Percentiles rank a stretch among this genome's conserved stretches.
Evolutionary conservation across 2,797 vertebrate genomes (phyloP).

Genomic region (Philypnodon macrostomus): DNA sequence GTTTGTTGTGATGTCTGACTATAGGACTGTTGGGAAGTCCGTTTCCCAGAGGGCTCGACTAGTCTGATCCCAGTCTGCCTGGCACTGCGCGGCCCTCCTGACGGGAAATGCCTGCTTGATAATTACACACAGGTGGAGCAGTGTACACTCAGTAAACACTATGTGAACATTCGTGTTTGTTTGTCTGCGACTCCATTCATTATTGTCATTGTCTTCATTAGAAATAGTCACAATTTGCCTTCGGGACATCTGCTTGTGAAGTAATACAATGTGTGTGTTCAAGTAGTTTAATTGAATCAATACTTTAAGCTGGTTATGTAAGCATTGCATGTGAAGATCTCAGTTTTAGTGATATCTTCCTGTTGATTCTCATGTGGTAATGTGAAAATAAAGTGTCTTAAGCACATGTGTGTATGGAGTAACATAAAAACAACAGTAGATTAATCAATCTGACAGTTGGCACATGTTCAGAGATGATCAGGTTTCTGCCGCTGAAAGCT

Average conservation of each 20-base stretch:
- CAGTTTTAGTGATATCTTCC: conserved; percentile 19
- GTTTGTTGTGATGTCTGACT: conserved; percentile 26
- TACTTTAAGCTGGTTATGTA: conserved; percentile 7
- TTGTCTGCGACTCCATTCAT: conserved; percentile 32
- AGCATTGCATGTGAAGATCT: conserved; percentile 9
- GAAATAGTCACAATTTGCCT: background rate
- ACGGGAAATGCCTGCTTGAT: conserved; percentile 76
- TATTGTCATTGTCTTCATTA: conserved; percentile 38
- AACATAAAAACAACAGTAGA: conserved; percentile 38
- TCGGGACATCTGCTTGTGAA: background rate
- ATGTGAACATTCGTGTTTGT: conserved; percentile 47
- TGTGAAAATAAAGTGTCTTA: conserved; percentile 6
- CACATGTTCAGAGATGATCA: conserved; percentile 38
- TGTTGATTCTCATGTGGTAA: conserved; percentile 7
- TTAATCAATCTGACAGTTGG: conserved; percentile 48
- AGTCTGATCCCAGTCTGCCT: conserved; percentile 61
- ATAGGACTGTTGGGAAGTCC: conserved; percentile 46
- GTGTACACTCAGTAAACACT: conserved; percentile 28
- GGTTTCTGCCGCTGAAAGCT: conserved; percentile 27
- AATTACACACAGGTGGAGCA: conserved; percentile 77
- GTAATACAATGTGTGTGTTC: background rate
- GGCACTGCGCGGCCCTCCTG: conserved; percentile 65
- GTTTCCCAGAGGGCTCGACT: conserved; percentile 34
- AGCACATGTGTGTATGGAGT: conserved; percentile 27
- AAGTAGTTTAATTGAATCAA: conserved; percentile 15